Base-by-base conservation (phyloP, 2,113 vertebrate species). In the Electrona antarctica region DNA sequence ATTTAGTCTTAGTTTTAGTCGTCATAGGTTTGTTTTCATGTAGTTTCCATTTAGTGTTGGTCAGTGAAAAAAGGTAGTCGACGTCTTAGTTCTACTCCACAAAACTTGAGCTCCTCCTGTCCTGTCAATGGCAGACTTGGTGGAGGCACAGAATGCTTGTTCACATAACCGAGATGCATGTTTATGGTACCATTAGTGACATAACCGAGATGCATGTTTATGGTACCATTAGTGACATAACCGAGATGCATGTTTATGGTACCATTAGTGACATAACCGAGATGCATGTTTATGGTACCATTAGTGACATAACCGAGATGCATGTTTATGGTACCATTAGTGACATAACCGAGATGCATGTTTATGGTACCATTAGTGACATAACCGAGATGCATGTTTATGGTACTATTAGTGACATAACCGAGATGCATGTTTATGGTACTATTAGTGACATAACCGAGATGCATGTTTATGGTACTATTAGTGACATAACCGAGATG, bases 151-250 rank as follows among this genome's bases (percentile, higher is more conserved):
- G 33, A 41, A 41, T 41, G 33, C 29, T 55, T 49, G 46, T 46
- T 28, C 61, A 57, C 45, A 71, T 6, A 73, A 14, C n/a, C 14
- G 41, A 57, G 66, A 57, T 65, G 21, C 50, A 55, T 68, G 3
- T 73, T 78, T 55, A 61, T 51, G 7, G 54, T 14, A 15, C 4
- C 2, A 21, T 21, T 41, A 41, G 33, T 67, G 7, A 74, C 77
- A 80, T 70, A n/a, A n/a, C n/a, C n/a, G n/a, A n/a, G 66, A 57
- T 65, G 21, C 50, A 55, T 68, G 3, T 73, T 78, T 55, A 61
- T 51, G 7, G 54, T 14, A 15, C 4, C 2, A 21, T 21, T 41
- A 41, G 33, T 67, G 7, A 74, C 77, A 80, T 70, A n/a, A n/a
- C n/a, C n/a, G n/a, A n/a, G 66, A 57, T 65, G 21, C 50, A 55